These are phyloP conservation scores for Drosophila insularis DNA, from an alignment of 1,140 invertebrate genomes.

Conservation along the genomic window DNA sequence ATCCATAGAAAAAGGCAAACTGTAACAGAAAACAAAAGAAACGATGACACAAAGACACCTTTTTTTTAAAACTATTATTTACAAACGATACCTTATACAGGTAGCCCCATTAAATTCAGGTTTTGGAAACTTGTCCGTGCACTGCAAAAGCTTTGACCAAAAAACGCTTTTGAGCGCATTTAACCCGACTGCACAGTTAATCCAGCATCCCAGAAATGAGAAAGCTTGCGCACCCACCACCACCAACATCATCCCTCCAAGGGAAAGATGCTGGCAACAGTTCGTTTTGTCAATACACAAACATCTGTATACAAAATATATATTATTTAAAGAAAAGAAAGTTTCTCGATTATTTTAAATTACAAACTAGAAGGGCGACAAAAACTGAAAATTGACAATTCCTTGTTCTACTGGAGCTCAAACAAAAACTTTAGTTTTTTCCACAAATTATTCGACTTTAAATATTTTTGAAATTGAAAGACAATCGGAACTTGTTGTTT, in stretches of 20 bases:
- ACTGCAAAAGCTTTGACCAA: conserved; percentile 2
- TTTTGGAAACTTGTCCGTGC: background rate
- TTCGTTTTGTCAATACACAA: background rate
- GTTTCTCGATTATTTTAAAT: too few relatives aligned
- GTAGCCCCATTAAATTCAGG: background rate
- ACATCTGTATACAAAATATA: background rate
- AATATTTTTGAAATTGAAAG: too few relatives aligned
- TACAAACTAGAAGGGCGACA: too few relatives aligned
- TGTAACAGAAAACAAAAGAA: background rate
- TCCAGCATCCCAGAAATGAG: conserved; percentile 6
- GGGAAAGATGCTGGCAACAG: background rate
- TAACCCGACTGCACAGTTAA: conserved; percentile 16
- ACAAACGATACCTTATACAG: conserved; percentile 5
- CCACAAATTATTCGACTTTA: too few relatives aligned
- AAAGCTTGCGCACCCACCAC: conserved; percentile 17
- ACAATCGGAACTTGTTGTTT: too few relatives aligned
- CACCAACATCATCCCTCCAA: background rate
- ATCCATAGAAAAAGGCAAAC: background rate
- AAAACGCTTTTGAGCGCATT: conserved; percentile 17
- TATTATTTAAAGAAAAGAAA: background rate
- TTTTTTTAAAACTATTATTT: background rate
- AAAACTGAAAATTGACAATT: too few relatives aligned
- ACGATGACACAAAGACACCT: background rate
- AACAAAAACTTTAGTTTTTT: too few relatives aligned
- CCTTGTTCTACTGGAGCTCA: too few relatives aligned